phyloP scores from a whole-genome alignment of 2,113 vertebrate genomes.

The Crocuta crocuta region DNA sequence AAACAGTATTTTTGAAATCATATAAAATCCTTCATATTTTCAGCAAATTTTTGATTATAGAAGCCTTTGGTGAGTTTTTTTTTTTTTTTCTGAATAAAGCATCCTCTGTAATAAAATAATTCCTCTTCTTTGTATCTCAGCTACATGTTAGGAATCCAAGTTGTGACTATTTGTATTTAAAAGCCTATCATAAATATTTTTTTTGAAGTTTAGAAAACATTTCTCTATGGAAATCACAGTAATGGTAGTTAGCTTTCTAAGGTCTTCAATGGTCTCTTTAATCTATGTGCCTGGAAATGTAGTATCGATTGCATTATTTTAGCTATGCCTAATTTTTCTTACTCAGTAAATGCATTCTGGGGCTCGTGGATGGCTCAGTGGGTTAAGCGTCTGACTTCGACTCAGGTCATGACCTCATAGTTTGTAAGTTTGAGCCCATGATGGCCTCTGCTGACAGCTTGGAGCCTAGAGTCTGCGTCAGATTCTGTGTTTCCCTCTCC shows the following conservation, averaged over 20 bases:
- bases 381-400: too few species aligned
- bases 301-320: not conserved
- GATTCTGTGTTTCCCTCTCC: too few species aligned
- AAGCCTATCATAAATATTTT: not conserved
- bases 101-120: not conserved
- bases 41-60: not conserved
- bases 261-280: not conserved
- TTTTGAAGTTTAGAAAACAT: conserved; percentile 21
- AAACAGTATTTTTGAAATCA: not conserved
- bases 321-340: not conserved
- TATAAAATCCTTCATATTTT: conserved; percentile 34
- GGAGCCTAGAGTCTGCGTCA: too few species aligned
- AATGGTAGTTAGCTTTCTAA: not conserved
- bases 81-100: not conserved
- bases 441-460: too few species aligned
- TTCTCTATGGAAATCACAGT: not conserved
- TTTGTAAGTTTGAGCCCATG: too few species aligned
- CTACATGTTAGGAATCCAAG: not conserved
- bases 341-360: not conserved
- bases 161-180: not conserved
- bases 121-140: conserved; percentile 27
- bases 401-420: too few species aligned
- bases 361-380: too few species aligned
- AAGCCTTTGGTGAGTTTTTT: not conserved
- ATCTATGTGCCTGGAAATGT: not conserved